phyloP scores from a whole-genome alignment of 1,140 invertebrate species.

The Aphidius ervi region DNA sequence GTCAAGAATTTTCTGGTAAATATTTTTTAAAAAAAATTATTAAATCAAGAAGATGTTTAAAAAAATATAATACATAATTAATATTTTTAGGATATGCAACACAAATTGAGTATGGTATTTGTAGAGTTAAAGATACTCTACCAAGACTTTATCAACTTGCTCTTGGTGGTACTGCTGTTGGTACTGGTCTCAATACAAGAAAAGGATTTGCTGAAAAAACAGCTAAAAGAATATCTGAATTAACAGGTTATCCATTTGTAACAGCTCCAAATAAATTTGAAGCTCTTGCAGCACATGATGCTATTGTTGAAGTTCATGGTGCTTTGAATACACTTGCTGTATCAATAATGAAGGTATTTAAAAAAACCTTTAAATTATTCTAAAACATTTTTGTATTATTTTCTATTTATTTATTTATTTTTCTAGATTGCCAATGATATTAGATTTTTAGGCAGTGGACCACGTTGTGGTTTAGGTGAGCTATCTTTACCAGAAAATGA shows the following conservation, averaged over 20 bases:
- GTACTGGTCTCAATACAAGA: slow-evolving; percentile 89
- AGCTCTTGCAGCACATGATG: slow-evolving; percentile 89
- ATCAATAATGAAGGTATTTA: slow-evolving; percentile 83
- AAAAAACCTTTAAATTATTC: neutral
- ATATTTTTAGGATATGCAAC: slow-evolving; percentile 68
- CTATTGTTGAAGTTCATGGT: slow-evolving; percentile 93
- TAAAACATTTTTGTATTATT: neutral
- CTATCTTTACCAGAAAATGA: slow-evolving; percentile 95
- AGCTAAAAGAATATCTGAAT: slow-evolving; percentile 73
- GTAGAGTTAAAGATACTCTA: slow-evolving; percentile 78
- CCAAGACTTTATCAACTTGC: slow-evolving; percentile 87
- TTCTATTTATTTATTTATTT: slow-evolving; percentile 18
- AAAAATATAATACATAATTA: slow-evolving; percentile 14
- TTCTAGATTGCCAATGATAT: slow-evolving; percentile 93
- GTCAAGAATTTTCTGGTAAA: slow-evolving; percentile 89
- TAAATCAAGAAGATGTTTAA: neutral
- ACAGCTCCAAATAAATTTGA: slow-evolving; percentile 98
- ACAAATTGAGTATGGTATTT: slow-evolving; percentile 84
- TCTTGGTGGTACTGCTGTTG: slow-evolving; percentile 95
- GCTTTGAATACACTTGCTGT: slow-evolving; percentile 89
- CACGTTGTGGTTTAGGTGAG: slow-evolving; percentile 96
- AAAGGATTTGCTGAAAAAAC: slow-evolving; percentile 87
- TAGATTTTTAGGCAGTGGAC: slow-evolving; percentile 90
- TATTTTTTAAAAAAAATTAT: neutral
- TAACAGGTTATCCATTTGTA: slow-evolving; percentile 81